Conservation (phyloP, 2,888 invertebrate genomes). For the Cheiracanthium punctorium region DNA sequence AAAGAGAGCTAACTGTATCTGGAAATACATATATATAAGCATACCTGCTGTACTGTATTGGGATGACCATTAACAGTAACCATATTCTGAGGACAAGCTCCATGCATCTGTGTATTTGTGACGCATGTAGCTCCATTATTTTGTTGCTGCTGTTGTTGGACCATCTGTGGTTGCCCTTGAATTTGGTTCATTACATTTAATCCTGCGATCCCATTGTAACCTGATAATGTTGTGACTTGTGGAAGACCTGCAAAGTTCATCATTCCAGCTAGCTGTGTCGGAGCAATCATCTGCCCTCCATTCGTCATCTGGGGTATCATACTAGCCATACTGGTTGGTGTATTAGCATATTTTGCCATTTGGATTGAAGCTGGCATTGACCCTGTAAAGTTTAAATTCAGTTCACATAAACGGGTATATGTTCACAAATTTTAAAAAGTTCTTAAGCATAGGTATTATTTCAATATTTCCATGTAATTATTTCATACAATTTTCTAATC, state of each 20-base stretch:
- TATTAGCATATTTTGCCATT: constrained; percentile 46
- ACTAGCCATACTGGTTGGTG: constrained; percentile 20
- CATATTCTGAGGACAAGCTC: constrained; percentile 37
- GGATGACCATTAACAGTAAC: constrained; percentile 63
- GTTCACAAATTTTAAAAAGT: neutral
- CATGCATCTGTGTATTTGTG: constrained; percentile 35
- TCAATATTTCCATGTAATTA: too few relatives aligned
- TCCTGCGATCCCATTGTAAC: constrained; percentile 59
- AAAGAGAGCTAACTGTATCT: too few relatives aligned
- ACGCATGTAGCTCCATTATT: constrained; percentile 7
- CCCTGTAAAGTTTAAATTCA: constrained; percentile 8
- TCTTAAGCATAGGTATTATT: too few relatives aligned
- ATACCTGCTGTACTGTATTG: constrained; percentile 39
- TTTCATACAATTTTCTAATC: too few relatives aligned
- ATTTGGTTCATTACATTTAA: constrained; percentile 57
- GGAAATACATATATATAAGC: too few relatives aligned
- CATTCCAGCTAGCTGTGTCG: constrained; percentile 59
- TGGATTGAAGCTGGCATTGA: constrained; percentile 50
- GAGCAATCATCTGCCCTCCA: constrained; percentile 52
- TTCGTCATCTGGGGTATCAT: constrained; percentile 57
- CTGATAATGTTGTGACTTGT: constrained; percentile 64
- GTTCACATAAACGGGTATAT: neutral
- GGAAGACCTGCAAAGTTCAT: constrained; percentile 68
- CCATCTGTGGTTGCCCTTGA: constrained; percentile 36
- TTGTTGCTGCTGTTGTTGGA: constrained; percentile 48